Evolutionary conservation across 2,888 invertebrate species (phyloP), one percentile per base, ranked within the genome.

Genomic region (Sthenelais limicola): DNA sequence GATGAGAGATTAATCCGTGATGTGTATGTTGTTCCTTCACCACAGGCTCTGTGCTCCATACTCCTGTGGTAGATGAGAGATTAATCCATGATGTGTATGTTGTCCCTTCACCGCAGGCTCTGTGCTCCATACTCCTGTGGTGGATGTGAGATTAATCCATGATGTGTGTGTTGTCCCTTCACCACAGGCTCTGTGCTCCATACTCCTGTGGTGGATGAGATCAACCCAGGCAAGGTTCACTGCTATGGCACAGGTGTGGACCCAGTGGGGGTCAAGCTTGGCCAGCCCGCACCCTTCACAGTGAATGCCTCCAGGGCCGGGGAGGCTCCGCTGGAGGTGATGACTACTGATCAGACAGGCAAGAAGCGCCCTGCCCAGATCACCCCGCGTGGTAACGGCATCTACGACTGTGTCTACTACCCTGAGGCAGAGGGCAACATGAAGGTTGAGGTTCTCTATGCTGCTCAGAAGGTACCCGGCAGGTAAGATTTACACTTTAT

Each of bases 261-360:
- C 76, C 90, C 92, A 5, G 90, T 91, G 28, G 91, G 92, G 79
- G 92, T 93, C 51, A 90, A 93, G 74, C 91, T 92, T 74, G 91
- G 91, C 24, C 90, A 92, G 28, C 93, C 93, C 85, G 97, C 97
- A 85, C 93, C 94, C 85, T 99, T 99, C 88, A 94, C 94, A 0
- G 93, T 99, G 21, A 93, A 93, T 80, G 94, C 95, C 72, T 92
- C 92, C 28, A 94, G 96, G 87, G 98, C 98, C 76, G 98, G 98
- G 94, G 91, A 92, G 75, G 94, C 94, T 21, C 92, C 92, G 62
- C 89, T 95, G 62, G 92, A 91, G 69, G 94, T 94, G 1, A 92
- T 92, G 78, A 90, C 93, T 74, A 89, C 90, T 21, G 86, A 88
- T 74, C 84, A 86, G 28, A 85, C 82, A 78, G 88, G 86, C 47